Percentiles rank a stretch among this genome's conserved stretches.
phyloP scores from a whole-genome alignment of 2,113 vertebrate species.

The Pontoporia blainvillei region DNA sequence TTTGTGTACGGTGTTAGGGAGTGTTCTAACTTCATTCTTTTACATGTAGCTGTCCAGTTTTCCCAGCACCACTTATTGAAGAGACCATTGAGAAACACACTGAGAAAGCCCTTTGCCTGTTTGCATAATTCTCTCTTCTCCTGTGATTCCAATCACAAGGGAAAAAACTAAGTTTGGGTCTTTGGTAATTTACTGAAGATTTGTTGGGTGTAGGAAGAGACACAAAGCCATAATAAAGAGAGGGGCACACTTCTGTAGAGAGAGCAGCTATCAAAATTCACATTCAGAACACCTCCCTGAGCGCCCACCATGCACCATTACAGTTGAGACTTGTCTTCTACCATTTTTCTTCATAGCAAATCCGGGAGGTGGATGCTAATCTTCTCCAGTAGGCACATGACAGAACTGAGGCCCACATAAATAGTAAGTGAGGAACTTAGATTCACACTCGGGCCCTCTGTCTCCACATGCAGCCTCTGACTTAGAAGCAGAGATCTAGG shows the following conservation, averaged over 20 bases:
- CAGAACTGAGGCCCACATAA: background rate
- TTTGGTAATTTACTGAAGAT: background rate
- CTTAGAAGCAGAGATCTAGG: background rate
- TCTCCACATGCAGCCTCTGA: background rate
- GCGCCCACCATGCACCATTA: fast-evolving
- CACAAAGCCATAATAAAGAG: background rate
- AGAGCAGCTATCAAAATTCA: background rate
- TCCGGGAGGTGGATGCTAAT: background rate
- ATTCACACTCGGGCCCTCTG: background rate
- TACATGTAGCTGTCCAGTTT: no score
- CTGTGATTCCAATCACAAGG: background rate
- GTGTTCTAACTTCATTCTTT: no score
- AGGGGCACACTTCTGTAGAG: background rate
- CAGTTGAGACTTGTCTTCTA: background rate
- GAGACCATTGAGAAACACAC: background rate
- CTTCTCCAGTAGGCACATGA: no score
- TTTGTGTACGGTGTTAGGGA: no score
- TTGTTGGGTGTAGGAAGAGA: background rate
- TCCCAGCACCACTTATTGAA: no score
- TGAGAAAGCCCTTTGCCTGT: background rate
- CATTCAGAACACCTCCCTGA: background rate
- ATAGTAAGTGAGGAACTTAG: background rate
- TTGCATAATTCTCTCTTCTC: background rate
- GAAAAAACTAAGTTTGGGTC: background rate
- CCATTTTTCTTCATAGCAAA: background rate